phyloP scores from a whole-genome alignment of 64 coral and sea anemone genomes.

The Hydrozoanthus tunicans region DNA sequence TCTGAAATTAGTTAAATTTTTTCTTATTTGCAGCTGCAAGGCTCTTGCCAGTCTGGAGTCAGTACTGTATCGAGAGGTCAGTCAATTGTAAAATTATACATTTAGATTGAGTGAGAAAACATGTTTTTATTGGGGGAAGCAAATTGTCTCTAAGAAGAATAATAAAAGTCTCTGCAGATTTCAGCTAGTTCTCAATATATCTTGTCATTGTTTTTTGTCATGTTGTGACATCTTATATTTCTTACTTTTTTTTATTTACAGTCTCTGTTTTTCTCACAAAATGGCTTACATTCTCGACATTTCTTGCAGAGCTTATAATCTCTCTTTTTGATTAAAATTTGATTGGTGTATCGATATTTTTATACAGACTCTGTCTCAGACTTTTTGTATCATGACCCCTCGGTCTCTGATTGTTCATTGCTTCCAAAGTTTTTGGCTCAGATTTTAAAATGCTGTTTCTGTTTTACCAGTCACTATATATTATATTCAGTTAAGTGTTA shows the following conservation, averaged over 20 bases:
- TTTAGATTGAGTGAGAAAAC: neutral
- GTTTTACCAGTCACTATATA: neutral
- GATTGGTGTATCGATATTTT: too few relatives aligned
- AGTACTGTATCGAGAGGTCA: slow-evolving; percentile 86
- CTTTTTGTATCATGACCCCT: neutral
- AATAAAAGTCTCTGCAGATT: too few relatives aligned
- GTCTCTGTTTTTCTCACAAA: too few relatives aligned
- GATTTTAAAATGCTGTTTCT: neutral
- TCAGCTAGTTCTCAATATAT: too few relatives aligned
- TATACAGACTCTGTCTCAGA: too few relatives aligned
- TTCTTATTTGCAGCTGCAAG: slow-evolving; percentile 62
- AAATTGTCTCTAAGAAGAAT: too few relatives aligned
- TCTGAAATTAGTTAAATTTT: neutral
- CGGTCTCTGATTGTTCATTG: neutral
- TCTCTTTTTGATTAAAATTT: too few relatives aligned
- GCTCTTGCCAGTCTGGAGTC: slow-evolving; percentile 77
- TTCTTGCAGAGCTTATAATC: too few relatives aligned
- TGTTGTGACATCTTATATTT: too few relatives aligned
- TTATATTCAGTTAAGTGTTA: neutral
- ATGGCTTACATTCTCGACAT: too few relatives aligned
- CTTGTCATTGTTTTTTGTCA: too few relatives aligned
- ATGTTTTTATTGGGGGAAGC: neutral
- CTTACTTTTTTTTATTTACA: too few relatives aligned
- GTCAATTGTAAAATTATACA: neutral
- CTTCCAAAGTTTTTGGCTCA: neutral